Evolutionary conservation across 2,797 vertebrate genomes (phyloP).

Genomic region (Falco biarmicus): DNA sequence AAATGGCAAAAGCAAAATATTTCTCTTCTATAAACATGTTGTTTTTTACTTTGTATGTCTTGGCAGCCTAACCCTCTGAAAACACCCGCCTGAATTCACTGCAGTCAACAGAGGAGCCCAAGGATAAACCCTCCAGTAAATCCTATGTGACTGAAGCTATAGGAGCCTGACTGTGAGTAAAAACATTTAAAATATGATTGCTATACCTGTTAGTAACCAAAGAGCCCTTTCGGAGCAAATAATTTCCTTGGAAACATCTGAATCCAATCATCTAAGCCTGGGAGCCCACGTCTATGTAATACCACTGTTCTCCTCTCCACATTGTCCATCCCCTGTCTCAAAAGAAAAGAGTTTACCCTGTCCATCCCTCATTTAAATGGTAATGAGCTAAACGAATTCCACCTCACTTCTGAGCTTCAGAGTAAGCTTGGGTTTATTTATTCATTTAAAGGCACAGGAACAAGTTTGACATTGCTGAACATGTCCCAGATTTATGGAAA

Average conservation of each 20-base stretch:
- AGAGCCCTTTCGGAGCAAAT: conserved; percentile 46
- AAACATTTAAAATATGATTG: conserved; percentile 56
- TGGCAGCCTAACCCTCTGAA: conserved; percentile 41
- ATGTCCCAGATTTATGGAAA: conserved; percentile 59
- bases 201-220: conserved; percentile 46
- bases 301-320: background rate
- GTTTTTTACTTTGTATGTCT: conserved; percentile 32
- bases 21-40: conserved; percentile 35
- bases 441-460: conserved; percentile 57
- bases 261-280: conserved; percentile 35
- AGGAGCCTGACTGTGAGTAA: conserved; percentile 59
- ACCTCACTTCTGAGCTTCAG: conserved; percentile 57
- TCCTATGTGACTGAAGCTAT: conserved; percentile 21
- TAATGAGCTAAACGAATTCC: conserved; percentile 63
- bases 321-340: conserved; percentile 10
- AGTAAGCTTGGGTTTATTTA: conserved; percentile 44
- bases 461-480: conserved; percentile 43
- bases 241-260: conserved; percentile 57
- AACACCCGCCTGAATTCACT: conserved; percentile 38
- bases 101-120: background rate
- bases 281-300: background rate
- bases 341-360: conserved; percentile 43
- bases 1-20: conserved; percentile 33
- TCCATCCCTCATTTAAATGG: conserved; percentile 62
- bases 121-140: conserved; percentile 42